Evolutionary conservation across 2,888 invertebrate species (phyloP), one percentile per base, ranked within the genome.

Genomic region (Cenopis cana): DNA sequence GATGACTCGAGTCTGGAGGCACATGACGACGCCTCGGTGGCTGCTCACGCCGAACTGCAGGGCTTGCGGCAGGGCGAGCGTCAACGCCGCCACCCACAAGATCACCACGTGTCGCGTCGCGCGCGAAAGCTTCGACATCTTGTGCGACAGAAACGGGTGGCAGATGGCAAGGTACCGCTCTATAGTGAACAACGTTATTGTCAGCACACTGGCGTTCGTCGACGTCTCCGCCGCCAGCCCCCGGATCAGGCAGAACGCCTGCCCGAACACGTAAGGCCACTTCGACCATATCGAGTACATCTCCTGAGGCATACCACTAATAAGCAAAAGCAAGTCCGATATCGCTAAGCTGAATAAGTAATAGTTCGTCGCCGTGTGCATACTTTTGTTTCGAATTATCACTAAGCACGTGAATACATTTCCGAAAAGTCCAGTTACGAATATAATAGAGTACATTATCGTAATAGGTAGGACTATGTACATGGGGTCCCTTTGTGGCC

Each of bases 381-480:
- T 97, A 75, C 96, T 96, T 77, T 96, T 96, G 87, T 97, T 97
- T 74, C 95, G 94, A 20, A 96, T 94, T 75, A 98, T 98, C 20
- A 98, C 98, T 71, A 97, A 93, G 83, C 98, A 98, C 1, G 98
- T 98, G 81, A 96, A 95, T 54, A 97, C 94, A 85, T 98, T 98
- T 1, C 98, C 98, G 29, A 97, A 89, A 2, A 97, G 89, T 2
- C 98, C 98, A 8, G 95, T 96, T 11, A 97, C 82, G 81, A 98
- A 96, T 79, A 98, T 97, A n/a, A 96, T 76, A 0, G 94, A 88
- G 85, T 98, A 98, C 70, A 96, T 92, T n/a, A 96, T 89, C 1
- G 97, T 97, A 75, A 97, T 95, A 0, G 96, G 96, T 73, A 97
- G 85, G 3, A 96, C 95, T 46, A 97, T 93, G 77, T 91, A 94